Conservation (phyloP, 2,888 invertebrate genomes). For the Podotricha telesiphe region DNA sequence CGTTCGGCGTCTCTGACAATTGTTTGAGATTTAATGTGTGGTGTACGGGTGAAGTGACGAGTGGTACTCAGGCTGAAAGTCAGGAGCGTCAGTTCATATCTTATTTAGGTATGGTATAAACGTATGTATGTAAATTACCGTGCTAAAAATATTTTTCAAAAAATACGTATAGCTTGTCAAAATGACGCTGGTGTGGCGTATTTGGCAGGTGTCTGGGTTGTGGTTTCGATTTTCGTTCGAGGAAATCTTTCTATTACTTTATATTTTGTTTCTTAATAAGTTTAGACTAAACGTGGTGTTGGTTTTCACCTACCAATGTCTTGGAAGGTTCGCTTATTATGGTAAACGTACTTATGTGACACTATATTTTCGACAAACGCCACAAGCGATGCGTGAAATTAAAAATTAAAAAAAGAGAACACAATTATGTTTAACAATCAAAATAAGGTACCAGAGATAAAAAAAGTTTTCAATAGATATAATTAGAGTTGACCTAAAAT, state of each 20-base stretch:
- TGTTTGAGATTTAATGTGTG: slow-evolving; percentile 48
- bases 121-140: too few relatives aligned
- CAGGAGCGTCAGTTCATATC: not conserved
- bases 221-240: not conserved
- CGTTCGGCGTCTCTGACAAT: slow-evolving; percentile 66
- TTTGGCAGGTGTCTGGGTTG: not conserved
- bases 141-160: too few relatives aligned
- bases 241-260: not conserved
- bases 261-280: not conserved
- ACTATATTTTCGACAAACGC: too few relatives aligned
- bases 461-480: slow-evolving; percentile 6
- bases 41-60: slow-evolving; percentile 26
- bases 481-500: slow-evolving; percentile 30
- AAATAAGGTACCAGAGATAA: not conserved
- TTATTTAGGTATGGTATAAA: too few relatives aligned
- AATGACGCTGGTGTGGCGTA: too few relatives aligned
- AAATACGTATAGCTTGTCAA: too few relatives aligned
- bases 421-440: not conserved
- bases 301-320: too few relatives aligned
- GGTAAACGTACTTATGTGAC: too few relatives aligned
- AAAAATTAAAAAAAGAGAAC: not conserved
- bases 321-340: too few relatives aligned
- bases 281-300: too few relatives aligned
- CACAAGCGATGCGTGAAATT: not conserved
- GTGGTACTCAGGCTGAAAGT: not conserved